A percentile compares a stretch with the other conserved stretches of the same genome.
phyloP scores from a whole-genome alignment of 2,113 vertebrate species.

The Podilymbus podiceps region DNA sequence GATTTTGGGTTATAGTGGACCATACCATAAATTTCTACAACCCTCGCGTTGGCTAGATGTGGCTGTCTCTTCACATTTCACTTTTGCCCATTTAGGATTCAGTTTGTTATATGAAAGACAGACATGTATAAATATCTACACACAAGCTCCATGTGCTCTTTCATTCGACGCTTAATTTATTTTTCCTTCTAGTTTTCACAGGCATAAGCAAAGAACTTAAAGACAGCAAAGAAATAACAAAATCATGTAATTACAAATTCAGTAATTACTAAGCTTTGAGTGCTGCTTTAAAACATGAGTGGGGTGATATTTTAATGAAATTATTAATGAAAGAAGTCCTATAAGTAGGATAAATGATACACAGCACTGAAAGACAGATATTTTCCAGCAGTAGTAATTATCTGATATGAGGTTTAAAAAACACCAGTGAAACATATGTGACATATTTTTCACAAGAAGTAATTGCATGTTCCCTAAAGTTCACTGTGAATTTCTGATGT shows the following conservation, averaged over 20 bases:
- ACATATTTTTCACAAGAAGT: background rate
- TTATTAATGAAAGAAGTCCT: slow-evolving; percentile 3
- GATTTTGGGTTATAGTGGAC: background rate
- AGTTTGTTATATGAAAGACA: background rate
- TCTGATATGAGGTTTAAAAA: slow-evolving; percentile 3
- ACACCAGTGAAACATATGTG: background rate
- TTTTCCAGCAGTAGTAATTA: slow-evolving; percentile 13
- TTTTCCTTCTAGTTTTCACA: background rate
- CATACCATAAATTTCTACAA: background rate
- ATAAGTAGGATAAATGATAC: background rate
- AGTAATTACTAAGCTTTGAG: slow-evolving; percentile 22
- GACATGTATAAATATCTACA: background rate
- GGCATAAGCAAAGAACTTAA: background rate
- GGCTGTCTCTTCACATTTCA: background rate
- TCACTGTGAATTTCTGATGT: background rate
- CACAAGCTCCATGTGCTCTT: background rate
- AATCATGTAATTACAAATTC: slow-evolving; percentile 14
- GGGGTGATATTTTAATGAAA: slow-evolving; percentile 21
- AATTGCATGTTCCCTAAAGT: background rate
- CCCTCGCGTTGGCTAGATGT: background rate
- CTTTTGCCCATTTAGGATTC: background rate
- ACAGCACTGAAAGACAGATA: slow-evolving; percentile 7
- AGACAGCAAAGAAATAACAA: background rate
- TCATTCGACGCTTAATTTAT: background rate
- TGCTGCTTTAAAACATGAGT: slow-evolving; percentile 33